phyloP scores from a whole-genome alignment of 2,113 vertebrate genomes.

The Hassar affinis region DNA sequence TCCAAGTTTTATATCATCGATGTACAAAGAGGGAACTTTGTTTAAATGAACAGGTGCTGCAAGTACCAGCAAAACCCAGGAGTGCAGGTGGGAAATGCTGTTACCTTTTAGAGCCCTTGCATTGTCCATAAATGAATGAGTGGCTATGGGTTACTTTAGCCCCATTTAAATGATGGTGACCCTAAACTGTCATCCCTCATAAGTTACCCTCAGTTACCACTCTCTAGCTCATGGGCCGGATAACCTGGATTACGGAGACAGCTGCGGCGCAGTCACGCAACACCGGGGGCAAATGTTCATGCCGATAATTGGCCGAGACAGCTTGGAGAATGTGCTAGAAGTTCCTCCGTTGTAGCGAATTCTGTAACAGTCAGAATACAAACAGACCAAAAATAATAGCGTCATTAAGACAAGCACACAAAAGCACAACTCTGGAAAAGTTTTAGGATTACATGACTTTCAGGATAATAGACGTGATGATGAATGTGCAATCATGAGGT shows the following conservation, averaged over 20 bases:
- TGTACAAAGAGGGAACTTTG: slow-evolving; percentile 9
- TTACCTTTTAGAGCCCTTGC: neutral
- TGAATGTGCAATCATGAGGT: neutral
- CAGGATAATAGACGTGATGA: neutral
- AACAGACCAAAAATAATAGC: neutral
- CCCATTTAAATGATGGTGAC: slow-evolving; percentile 28
- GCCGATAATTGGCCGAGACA: slow-evolving; percentile 44
- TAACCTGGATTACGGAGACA: slow-evolving; percentile 62
- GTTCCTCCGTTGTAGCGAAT: slow-evolving; percentile 17
- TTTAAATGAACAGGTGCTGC: neutral
- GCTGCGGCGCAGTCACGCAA: slow-evolving; percentile 61
- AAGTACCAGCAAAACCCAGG: neutral
- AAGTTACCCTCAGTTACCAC: slow-evolving; percentile 50
- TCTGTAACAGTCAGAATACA: neutral
- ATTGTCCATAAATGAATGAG: slow-evolving; percentile 24
- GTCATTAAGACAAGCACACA: neutral
- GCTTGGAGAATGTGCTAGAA: slow-evolving; percentile 41
- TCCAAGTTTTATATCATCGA: neutral
- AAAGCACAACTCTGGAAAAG: neutral
- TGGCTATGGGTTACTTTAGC: slow-evolving; percentile 43
- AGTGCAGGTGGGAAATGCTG: slow-evolving; percentile 50
- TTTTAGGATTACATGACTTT: neutral
- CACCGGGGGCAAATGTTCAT: slow-evolving; percentile 36
- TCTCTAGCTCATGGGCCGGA: slow-evolving; percentile 54
- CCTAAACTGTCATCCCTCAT: slow-evolving; percentile 52